Evolutionary conservation across 1,140 invertebrate genomes (phyloP), one percentile per base, ranked within the genome.

Genomic region (Tetragonula clypearis): DNA sequence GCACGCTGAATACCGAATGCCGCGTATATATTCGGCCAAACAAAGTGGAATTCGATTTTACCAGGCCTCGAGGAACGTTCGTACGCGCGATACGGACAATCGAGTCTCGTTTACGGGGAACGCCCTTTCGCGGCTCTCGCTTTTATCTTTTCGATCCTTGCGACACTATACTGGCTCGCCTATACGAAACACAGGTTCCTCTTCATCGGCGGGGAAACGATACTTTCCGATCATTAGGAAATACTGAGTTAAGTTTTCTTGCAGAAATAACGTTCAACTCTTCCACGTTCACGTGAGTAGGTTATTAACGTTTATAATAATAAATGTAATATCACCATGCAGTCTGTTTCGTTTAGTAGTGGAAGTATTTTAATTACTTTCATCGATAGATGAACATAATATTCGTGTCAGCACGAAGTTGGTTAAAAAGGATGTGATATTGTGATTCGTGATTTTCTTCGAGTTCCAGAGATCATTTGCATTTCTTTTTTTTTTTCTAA

Each of bases 1-100:
- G 88, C 86, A 79, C 83, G 53, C 87, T 91, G 90, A 91, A 91
- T 91, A 91, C 90, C 86, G 90, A 91, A 91, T 90, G 84, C 82
- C 82, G 72, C 75, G 78, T 87, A 80, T 79, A 84, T 84, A 87
- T 90, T 82, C 86, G 88, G 68, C 86, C 88, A 90, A 90, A 90
- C 88, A 90, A 90, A 90, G 88, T 84, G 86, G 88, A 90, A 90
- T 91, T 91, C 86, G 85, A 91, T 91, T 91, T 88, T 87, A 49
- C 81, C 49, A 65, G 30, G 80, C 76, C 73, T 86, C 74, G 82
- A 89, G 81, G 81, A 87, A 86, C 90, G 79, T 81, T 79, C 79
- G 68, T 71, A n/a, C 84, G 82, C 82, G 85, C 79, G 87, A 89
- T 89, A 89, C 84, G 87, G 81, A 91, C 89, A 91, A 90, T 91